Conservation (phyloP, 1,140 invertebrate genomes). For the Eurosta solidaginis region DNA sequence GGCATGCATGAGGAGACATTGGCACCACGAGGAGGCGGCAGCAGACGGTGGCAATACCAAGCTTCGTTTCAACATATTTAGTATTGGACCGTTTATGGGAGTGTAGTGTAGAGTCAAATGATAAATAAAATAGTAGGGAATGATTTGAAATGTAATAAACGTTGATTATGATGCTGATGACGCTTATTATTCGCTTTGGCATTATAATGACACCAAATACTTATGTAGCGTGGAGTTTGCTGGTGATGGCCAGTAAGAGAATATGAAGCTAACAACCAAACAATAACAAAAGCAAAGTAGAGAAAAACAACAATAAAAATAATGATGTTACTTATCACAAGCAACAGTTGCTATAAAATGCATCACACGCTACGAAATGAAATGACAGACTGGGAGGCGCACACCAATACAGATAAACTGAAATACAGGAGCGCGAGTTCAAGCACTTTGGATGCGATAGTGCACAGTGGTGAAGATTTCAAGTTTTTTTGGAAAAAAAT, state of each 20-base stretch:
- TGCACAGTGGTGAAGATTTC: too few relatives aligned
- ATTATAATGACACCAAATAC: constrained; percentile 10
- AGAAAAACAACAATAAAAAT: neutral
- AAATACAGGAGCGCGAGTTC: too few relatives aligned
- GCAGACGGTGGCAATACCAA: neutral
- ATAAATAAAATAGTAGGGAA: neutral
- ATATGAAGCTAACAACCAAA: neutral
- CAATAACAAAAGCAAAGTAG: neutral
- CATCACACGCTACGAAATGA: neutral
- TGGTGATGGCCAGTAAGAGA: neutral
- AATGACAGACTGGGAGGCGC: constrained; percentile 22
- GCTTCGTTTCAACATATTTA: neutral
- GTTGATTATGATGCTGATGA: constrained; percentile 21
- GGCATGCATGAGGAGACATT: neutral
- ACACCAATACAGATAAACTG: too few relatives aligned
- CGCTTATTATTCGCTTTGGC: constrained; percentile 26
- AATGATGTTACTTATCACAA: neutral
- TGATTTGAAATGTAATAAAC: constrained; percentile 21
- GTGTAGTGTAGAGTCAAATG: neutral
- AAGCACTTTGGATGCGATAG: too few relatives aligned
- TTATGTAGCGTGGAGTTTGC: neutral
- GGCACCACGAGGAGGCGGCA: neutral
- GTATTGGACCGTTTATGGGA: neutral
- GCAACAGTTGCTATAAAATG: neutral
- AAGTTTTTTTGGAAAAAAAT: too few relatives aligned